Evolutionary conservation across 2,113 vertebrate genomes (phyloP).

Genomic region (Pogona vitticeps): DNA sequence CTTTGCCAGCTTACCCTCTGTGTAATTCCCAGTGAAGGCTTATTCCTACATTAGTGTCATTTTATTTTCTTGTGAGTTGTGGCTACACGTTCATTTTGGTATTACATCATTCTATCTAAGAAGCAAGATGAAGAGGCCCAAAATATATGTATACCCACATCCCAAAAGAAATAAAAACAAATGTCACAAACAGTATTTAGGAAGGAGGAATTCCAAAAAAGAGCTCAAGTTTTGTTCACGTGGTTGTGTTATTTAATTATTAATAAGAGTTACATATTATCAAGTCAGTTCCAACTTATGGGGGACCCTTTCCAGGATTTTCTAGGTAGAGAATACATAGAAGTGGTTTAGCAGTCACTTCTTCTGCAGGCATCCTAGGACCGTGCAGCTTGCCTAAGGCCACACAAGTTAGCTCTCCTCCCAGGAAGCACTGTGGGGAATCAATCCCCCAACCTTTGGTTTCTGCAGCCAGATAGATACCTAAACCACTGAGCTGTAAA

Average conservation of each 20-base stretch:
- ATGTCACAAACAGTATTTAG: slow-evolving; percentile 44
- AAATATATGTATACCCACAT: neutral
- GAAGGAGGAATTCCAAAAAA: neutral
- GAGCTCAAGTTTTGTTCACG: slow-evolving; percentile 7
- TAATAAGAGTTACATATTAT: too few relatives aligned
- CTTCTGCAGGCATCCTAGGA: too few relatives aligned
- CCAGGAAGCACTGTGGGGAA: too few relatives aligned
- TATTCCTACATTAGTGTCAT: neutral
- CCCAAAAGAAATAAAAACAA: slow-evolving; percentile 39
- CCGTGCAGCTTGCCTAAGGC: too few relatives aligned
- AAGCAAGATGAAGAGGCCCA: slow-evolving; percentile 5
- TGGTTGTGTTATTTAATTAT: neutral
- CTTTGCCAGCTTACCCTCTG: neutral
- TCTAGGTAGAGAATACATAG: too few relatives aligned
- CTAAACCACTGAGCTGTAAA: too few relatives aligned
- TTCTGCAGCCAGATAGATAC: too few relatives aligned
- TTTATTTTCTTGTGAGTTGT: slow-evolving; percentile 35
- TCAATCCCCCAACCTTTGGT: too few relatives aligned
- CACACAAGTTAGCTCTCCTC: too few relatives aligned
- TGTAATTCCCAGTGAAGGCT: neutral
- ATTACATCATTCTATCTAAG: slow-evolving; percentile 27
- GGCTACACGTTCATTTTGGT: neutral
- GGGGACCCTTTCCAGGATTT: too few relatives aligned
- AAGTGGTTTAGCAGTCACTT: too few relatives aligned
- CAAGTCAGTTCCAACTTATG: too few relatives aligned